Evolutionary conservation across 2,888 invertebrate species (phyloP), one percentile per base, ranked within the genome.

Genomic region (Drosophila colorata): DNA sequence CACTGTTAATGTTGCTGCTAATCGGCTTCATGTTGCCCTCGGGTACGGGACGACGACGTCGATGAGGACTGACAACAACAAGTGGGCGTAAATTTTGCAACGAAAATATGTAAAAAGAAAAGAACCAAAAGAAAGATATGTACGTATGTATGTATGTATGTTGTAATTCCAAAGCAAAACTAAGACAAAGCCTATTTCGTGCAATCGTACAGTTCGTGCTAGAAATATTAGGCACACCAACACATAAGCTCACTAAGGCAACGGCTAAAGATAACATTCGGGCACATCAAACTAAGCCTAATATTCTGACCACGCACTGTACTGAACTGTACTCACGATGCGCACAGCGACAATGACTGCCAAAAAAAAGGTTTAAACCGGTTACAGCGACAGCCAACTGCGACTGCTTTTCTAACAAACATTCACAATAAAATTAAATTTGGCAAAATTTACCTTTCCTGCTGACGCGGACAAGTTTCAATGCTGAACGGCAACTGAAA

Each of bases 401-500:
- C 55, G 47, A 41, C 28, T 53, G 46, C 23, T 44, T 44, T 59
- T 59, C 46, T 52, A 58, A 35, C 47, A 55, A 72, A 46, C 47
- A 75, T 57, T 35, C 37, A 31, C 41, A 48, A 43, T 48, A 28
- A 46, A 37, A 56, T 59, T 56, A 23, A 46, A 14, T 33, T 33
- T 33, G 0, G 33, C 46, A 44, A 63, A 58, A 14, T 67, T 56
- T 70, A 78, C 77, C 82, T 80, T 49, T 64, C 23, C 57, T 78
- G 59, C 64, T 66, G 67, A 78, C 71, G 76, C 86, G 80, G 78
- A 74, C 82, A 66, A 81, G 76, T 69, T 64, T 78, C 84, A 82
- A 78, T 70, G 83, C 69, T 78, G 66, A 68, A 67, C 47, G 51
- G 51, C 81, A 80, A 86, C 81, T 80, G 58, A 78, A 76, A 66